These are phyloP conservation scores for Ruditapes philippinarum DNA, from an alignment of 1,140 invertebrate genomes.

Conservation along the genomic window DNA sequence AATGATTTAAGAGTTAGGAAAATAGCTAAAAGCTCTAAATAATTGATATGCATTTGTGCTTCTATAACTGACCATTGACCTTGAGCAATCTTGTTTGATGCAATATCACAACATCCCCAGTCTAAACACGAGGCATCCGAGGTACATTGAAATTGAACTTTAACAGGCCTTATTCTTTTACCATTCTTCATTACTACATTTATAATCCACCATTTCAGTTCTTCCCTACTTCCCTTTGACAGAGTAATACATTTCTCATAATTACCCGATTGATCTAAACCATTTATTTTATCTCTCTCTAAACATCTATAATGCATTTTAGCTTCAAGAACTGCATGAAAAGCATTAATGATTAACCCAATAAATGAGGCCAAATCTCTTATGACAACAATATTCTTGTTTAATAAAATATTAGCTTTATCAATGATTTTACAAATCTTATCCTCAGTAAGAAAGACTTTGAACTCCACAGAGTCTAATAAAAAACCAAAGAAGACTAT, in stretches of 20 bases:
- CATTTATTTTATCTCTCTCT: not conserved
- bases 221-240: not conserved
- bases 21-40: not conserved
- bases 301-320: conserved; percentile 2
- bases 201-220: not conserved
- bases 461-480: conserved; percentile 42
- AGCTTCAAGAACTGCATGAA: conserved; percentile 40
- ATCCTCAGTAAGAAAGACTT: conserved; percentile 26
- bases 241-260: not conserved
- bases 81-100: not conserved
- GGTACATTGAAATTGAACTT: not conserved
- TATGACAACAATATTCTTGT: not conserved
- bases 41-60: not conserved
- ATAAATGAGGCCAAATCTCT: conserved; percentile 44
- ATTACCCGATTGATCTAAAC: not conserved
- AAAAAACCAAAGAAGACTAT: conserved; percentile 56
- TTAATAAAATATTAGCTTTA: not conserved
- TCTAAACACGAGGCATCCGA: not conserved
- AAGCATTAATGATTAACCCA: conserved; percentile 24
- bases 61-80: not conserved
- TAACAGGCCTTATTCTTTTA: not conserved
- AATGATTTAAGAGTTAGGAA: not conserved
- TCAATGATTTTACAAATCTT: conserved; percentile 28
- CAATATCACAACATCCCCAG: not conserved
- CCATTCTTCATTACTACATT: not conserved